Conservation (phyloP, 2,888 invertebrate species). For the Drosophila maculinotata region DNA sequence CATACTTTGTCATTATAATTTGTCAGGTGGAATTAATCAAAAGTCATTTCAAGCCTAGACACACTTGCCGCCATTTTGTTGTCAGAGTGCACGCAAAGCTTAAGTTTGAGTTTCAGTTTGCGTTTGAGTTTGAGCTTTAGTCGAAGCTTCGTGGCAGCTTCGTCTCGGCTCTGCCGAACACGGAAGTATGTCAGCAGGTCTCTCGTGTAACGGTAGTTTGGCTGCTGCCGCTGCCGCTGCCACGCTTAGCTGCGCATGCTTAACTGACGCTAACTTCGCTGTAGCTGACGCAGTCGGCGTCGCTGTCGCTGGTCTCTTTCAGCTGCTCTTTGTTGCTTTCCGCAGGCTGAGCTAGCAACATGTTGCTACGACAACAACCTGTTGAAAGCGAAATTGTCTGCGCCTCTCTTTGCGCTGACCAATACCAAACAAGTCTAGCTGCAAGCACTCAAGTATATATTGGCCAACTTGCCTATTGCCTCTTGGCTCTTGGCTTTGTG, state of each 20-base stretch:
- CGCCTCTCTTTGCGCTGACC: constrained; percentile 37
- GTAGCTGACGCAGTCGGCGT: constrained; percentile 24
- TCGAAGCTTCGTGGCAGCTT: constrained; percentile 43
- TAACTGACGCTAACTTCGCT: constrained; percentile 60
- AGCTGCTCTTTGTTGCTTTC: constrained; percentile 49
- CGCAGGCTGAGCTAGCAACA: constrained; percentile 59
- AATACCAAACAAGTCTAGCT: constrained; percentile 54
- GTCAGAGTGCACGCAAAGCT: constrained; percentile 45
- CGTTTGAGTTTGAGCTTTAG: constrained; percentile 33
- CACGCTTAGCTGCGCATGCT: constrained; percentile 78
- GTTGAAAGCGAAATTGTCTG: constrained; percentile 85
- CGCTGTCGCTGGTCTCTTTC: constrained; percentile 30
- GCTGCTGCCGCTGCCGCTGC: constrained; percentile 55
- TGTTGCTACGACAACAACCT: constrained; percentile 82
- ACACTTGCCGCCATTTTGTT: constrained; percentile 33
- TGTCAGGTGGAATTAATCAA: constrained; percentile 18
- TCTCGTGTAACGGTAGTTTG: constrained; percentile 85
- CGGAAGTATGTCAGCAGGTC: constrained; percentile 86
- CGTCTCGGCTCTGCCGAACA: constrained; percentile 75
- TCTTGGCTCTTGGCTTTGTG: constrained; percentile 30
- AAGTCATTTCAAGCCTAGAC: constrained; percentile 22
- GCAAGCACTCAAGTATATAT: constrained; percentile 28
- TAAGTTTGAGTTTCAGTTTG: constrained; percentile 1
- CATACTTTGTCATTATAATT: neutral
- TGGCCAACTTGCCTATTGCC: constrained; percentile 45